Evolutionary conservation across 2,113 vertebrate genomes (phyloP).

Genomic region (Dromiciops gliroides): DNA sequence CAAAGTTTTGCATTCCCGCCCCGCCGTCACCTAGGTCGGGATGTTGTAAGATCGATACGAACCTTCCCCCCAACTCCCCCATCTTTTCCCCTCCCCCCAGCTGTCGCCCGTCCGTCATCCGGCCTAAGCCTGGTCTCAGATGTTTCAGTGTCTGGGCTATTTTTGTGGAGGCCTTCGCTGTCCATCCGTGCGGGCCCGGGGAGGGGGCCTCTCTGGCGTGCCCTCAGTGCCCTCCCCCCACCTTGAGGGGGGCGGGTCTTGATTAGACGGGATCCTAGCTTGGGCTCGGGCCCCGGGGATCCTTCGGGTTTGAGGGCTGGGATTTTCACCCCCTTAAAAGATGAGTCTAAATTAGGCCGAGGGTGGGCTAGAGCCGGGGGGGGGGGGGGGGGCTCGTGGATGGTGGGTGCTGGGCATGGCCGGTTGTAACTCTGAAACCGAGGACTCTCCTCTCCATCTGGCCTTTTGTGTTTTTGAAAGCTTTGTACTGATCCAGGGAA

Average conservation of each 20-base stretch:
- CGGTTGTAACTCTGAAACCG: background rate
- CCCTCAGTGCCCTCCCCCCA: too few relatives aligned
- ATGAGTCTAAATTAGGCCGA: too few relatives aligned
- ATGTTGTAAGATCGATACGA: slow-evolving; percentile 70
- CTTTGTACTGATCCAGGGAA: background rate
- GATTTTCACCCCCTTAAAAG: background rate
- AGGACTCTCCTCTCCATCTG: background rate
- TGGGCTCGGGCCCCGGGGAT: background rate
- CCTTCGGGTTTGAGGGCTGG: background rate
- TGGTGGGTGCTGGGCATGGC: background rate
- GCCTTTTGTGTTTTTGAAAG: background rate
- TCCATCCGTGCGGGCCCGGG: slow-evolving; percentile 42
- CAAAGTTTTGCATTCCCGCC: background rate
- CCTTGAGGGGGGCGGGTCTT: too few relatives aligned
- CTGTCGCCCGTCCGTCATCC: slow-evolving; percentile 87
- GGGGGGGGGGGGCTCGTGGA: too few relatives aligned
- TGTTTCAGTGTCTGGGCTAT: slow-evolving; percentile 84
- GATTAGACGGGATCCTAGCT: too few relatives aligned
- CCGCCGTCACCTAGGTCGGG: slow-evolving; percentile 67
- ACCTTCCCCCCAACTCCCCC: slow-evolving; percentile 49
- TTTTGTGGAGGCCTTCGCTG: slow-evolving; percentile 83
- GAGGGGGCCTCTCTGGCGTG: slow-evolving; percentile 53
- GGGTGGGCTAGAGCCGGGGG: too few relatives aligned
- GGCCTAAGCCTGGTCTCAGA: slow-evolving; percentile 83
- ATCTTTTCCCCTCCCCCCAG: slow-evolving; percentile 69